Evolutionary conservation across 1,140 invertebrate species (phyloP), one percentile per base, ranked within the genome.

Genomic region (Globodera rostochiensis): DNA sequence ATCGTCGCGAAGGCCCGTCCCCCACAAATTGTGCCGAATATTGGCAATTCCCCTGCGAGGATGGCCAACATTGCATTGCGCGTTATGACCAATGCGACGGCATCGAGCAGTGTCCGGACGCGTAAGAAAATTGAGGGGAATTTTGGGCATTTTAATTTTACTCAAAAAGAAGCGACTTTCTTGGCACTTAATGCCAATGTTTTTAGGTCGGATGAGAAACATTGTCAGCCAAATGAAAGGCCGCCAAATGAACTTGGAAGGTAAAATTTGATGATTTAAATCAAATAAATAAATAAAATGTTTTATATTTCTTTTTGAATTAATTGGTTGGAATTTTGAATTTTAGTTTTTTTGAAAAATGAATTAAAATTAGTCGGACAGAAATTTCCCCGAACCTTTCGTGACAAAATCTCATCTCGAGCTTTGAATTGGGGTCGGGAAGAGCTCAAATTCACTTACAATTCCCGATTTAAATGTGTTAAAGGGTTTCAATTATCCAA

Each of bases 81-180:
- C 94, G 96, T 84, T 97, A 97, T 90, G 96, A 98, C 90, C 94
- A 94, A 4, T 98, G 96, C 88, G 95, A 98, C 91, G 95, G 95
- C 49, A 95, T 97, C 79, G 93, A 94, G 13, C 95, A 98, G 90
- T 98, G 96, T 91, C 92, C 94, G 4, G 96, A 98, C 92, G 95
- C 36, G 79, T 78, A 36, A 46, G 21, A 46, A 53, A 13, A 53
- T 2, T 0, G 11, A 53, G 50, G 1, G 50, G 0, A 13, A 19
- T 6, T 6, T 64, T 19, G 13, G 19, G 57, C 57, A 15, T 15
- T 15, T 15, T 1, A 53, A 5, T 53, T 53, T 53, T 53, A 7
- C 4, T 53, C 11, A 53, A 53, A 53, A 9, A 53, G 50, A 53
- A 69, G 0, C 36, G 6, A 9, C 67, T 19, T 19, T 45, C 36